These are phyloP conservation scores for Anabacerthia variegaticeps DNA, from an alignment of 2,797 vertebrate genomes.

Conservation along the genomic window DNA sequence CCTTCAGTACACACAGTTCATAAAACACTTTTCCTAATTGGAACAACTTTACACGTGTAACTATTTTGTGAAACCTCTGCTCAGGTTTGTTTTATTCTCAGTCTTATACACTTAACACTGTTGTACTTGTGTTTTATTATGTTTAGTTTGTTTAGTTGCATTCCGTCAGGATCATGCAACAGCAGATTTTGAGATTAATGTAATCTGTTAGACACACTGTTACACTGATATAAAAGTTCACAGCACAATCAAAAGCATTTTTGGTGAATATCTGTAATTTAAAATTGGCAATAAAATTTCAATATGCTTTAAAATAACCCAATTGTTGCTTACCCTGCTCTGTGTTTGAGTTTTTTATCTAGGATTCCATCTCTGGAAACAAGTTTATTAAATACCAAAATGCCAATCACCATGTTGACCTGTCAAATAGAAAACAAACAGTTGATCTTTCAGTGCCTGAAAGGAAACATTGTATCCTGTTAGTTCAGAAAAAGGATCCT, in stretches of 20 bases:
- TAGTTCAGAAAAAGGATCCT: not conserved
- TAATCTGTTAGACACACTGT: conserved; percentile 31
- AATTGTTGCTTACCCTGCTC: conserved; percentile 91
- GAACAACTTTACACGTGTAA: not conserved
- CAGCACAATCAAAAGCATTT: conserved; percentile 32
- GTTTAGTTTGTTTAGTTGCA: conserved; percentile 22
- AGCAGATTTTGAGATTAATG: conserved; percentile 46
- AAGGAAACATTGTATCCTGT: not conserved
- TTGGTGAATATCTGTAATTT: conserved; percentile 22
- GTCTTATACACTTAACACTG: conserved; percentile 31
- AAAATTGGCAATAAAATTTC: conserved; percentile 10
- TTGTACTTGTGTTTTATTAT: conserved; percentile 64
- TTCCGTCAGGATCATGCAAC: conserved; percentile 15
- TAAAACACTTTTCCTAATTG: not conserved
- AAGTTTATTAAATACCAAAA: conserved; percentile 99
- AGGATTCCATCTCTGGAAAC: conserved; percentile 99
- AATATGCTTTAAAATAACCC: conserved; percentile 58
- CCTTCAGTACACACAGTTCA: not conserved
- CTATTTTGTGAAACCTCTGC: not conserved
- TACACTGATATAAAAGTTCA: conserved; percentile 33
- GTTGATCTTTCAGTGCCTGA: conserved; percentile 53
- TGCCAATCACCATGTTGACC: conserved; percentile 99
- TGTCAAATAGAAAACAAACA: conserved; percentile 79
- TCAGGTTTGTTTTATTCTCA: not conserved
- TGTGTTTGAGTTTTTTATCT: conserved; percentile 99